A percentile compares a stretch with the other conserved stretches of the same genome.
phyloP scores from a whole-genome alignment of 1,140 invertebrate species.

The Danaus melanippus region DNA sequence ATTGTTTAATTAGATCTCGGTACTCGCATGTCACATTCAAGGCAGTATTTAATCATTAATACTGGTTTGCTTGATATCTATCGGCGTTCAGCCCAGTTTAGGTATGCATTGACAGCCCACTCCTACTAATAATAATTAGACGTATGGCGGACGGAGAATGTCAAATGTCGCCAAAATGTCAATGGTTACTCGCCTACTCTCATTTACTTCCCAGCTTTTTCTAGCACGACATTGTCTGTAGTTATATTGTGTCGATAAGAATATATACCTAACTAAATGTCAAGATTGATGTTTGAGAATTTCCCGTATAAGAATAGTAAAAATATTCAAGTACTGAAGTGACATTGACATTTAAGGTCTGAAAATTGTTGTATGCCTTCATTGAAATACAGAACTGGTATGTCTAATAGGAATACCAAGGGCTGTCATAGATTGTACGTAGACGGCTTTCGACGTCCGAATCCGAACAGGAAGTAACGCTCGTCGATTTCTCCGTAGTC shows the following conservation, averaged over 20 bases:
- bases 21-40: slow-evolving; percentile 23
- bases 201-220: slow-evolving; percentile 33
- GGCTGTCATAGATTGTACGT: too few relatives aligned
- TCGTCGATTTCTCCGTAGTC: slow-evolving; percentile 47
- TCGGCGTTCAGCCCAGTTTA: slow-evolving; percentile 49
- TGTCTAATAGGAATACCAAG: too few relatives aligned
- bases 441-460: slow-evolving; percentile 28
- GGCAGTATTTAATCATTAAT: slow-evolving; percentile 27
- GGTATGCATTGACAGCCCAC: slow-evolving; percentile 57
- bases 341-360: too few relatives aligned
- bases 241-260: too few relatives aligned
- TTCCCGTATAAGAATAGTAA: too few relatives aligned
- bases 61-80: slow-evolving; percentile 46
- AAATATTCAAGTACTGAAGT: too few relatives aligned
- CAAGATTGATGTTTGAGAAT: too few relatives aligned
- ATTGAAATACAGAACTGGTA: too few relatives aligned
- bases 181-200: slow-evolving; percentile 32
- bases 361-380: too few relatives aligned
- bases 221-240: slow-evolving; percentile 1
- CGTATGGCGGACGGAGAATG: slow-evolving; percentile 41
- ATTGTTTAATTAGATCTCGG: slow-evolving; percentile 32
- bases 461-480: slow-evolving; percentile 53
- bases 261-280: not conserved
- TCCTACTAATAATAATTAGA: slow-evolving; percentile 61
- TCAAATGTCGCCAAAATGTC: slow-evolving; percentile 50